Base-by-base conservation (phyloP, 2,113 vertebrate species). In the Toxostoma redivivum region DNA sequence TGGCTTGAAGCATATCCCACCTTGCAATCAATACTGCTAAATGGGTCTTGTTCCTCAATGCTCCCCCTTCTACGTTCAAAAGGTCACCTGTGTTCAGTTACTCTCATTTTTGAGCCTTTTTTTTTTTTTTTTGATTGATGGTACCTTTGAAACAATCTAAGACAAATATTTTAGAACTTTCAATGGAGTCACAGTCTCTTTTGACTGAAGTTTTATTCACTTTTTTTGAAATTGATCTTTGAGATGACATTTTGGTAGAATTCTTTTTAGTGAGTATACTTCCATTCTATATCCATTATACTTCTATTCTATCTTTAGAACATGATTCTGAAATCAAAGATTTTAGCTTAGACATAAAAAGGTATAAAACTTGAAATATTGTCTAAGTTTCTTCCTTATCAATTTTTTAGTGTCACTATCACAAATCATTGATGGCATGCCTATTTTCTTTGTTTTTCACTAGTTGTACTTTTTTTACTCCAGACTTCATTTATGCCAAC, bases 31-130 rank as follows among this genome's bases (percentile, higher is more conserved):
- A 24, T 40, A 61, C 57, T 10, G 9, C 1, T 56, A 35, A 58
- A 1, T 21, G 31, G 2, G 5, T 51, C 23, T 64, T 60, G 1
- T 8, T 72, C 35, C 19, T 74, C 33, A 40, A 0, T 67, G 22
- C 1, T 79, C 12, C 24, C 10, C 13, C 3, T 73, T 47, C 25
- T 47, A 30, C 24, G 14, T 67, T 85, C 14, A 25, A 35, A 86
- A 85, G 14, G 30, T 50, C 56, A 19, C 6, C 10, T 70, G 7
- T 42, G 18, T 16, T 84, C 25, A 15, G 12, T 42, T 45, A 64
- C 5, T 64, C 16, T 37, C 2, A 20, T 50, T 87, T 84, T 70
- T 70, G 3, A 80, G 15, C 4, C 3, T 28, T 31, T 44, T 56
- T 28, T 35, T 27, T 24, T 51, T 48, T 25, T 21, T 48, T 25